phyloP scores from a whole-genome alignment of 2,888 invertebrate genomes.

The Acrobasis repandana region DNA sequence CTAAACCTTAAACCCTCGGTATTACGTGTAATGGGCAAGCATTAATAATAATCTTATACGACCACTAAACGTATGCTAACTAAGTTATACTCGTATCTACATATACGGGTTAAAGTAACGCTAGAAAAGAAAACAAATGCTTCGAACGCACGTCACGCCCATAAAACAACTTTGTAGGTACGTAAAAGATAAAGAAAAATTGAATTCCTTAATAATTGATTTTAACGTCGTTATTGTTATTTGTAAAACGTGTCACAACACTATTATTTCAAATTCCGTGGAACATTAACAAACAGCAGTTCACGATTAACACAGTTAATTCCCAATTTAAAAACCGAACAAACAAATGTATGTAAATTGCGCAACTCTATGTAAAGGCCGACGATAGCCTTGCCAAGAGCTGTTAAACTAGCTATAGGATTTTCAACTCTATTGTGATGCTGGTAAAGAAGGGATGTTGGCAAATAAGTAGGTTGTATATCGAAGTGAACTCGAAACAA shows the following conservation, averaged over 20 bases:
- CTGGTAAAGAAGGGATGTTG: conserved; percentile 38
- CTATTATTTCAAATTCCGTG: conserved; percentile 46
- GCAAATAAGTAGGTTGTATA: conserved; percentile 49
- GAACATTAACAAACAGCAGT: conserved; percentile 57
- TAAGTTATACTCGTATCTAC: too few species aligned
- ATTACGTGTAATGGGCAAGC: conserved; percentile 2
- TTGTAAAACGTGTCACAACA: conserved; percentile 11
- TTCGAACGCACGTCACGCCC: background rate
- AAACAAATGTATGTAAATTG: conserved; percentile 82
- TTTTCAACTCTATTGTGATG: conserved; percentile 44
- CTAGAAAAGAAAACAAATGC: background rate
- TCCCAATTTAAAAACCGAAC: conserved; percentile 81
- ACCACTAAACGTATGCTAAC: background rate
- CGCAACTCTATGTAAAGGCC: conserved; percentile 78
- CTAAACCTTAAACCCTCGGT: background rate
- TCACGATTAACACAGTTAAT: conserved; percentile 76
- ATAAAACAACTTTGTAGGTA: background rate
- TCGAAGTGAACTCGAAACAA: conserved; percentile 77
- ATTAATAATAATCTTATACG: conserved; percentile 7
- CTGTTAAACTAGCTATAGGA: conserved; percentile 29
- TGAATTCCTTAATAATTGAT: background rate
- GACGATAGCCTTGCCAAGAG: conserved; percentile 67
- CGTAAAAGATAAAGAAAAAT: background rate
- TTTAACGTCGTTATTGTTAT: background rate
- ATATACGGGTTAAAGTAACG: background rate